Conservation (phyloP, 2,797 vertebrate species). For the Furcifer pardalis region DNA sequence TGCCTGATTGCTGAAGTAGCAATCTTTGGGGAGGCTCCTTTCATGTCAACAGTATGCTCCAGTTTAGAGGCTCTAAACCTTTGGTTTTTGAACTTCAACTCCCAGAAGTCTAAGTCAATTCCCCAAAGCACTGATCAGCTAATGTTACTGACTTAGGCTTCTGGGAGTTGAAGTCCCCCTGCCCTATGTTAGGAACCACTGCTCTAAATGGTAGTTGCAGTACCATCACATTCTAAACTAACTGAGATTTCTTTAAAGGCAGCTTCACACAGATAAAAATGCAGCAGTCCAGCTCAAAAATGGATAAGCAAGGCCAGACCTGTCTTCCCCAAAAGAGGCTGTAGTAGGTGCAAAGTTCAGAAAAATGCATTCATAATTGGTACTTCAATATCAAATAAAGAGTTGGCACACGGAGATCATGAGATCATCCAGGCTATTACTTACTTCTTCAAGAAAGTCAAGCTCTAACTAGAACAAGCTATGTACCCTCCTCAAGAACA, state of each 20-base stretch:
- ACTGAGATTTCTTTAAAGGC: neutral
- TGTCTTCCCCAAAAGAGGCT: neutral
- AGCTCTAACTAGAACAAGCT: neutral
- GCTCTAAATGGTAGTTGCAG: neutral
- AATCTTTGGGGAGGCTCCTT: too few relatives aligned
- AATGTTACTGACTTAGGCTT: too few relatives aligned
- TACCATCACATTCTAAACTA: neutral
- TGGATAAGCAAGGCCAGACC: neutral
- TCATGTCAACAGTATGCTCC: neutral
- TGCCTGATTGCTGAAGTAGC: too few relatives aligned
- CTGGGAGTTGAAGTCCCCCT: too few relatives aligned
- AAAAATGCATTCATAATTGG: neutral
- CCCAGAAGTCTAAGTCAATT: too few relatives aligned
- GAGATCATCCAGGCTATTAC: neutral
- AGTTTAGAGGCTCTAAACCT: neutral
- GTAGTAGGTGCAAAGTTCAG: too few relatives aligned
- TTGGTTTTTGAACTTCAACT: too few relatives aligned
- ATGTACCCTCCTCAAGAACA: neutral
- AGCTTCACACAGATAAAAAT: neutral
- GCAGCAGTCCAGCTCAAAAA: neutral
- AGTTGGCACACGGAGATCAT: neutral
- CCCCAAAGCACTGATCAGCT: too few relatives aligned
- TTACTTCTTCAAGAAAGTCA: neutral
- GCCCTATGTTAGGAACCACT: too few relatives aligned
- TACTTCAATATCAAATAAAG: neutral